These are phyloP conservation scores for Protodeltote pygarga DNA, from an alignment of 2,888 invertebrate genomes.

Conservation along the genomic window DNA sequence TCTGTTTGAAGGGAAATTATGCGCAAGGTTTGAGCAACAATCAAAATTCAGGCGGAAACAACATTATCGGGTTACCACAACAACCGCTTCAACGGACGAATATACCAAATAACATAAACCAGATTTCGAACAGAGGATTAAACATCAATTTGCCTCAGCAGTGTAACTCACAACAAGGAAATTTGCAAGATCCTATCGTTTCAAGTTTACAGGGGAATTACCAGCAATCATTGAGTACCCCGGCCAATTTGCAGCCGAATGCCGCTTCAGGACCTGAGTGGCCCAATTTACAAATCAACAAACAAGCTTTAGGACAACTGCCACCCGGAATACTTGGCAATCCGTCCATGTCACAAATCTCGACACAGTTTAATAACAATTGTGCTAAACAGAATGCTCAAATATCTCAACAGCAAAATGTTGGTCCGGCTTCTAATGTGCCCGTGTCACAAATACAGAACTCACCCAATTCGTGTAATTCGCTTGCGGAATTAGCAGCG, in stretches of 20 bases:
- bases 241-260: slow-evolving; percentile 34
- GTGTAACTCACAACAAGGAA: slow-evolving; percentile 30
- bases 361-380: slow-evolving; percentile 17
- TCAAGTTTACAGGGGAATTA: slow-evolving; percentile 41
- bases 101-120: slow-evolving; percentile 40
- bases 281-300: slow-evolving; percentile 34
- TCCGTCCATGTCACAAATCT: slow-evolving; percentile 7
- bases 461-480: slow-evolving; percentile 17
- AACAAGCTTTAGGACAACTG: slow-evolving; percentile 31
- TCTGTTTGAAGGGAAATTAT: slow-evolving; percentile 49
- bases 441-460: slow-evolving; percentile 16
- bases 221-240: slow-evolving; percentile 53
- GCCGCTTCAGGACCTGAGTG: slow-evolving; percentile 8
- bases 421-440: slow-evolving; percentile 11
- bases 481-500: slow-evolving; percentile 38
- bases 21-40: slow-evolving; percentile 50
- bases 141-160: slow-evolving; percentile 37
- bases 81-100: slow-evolving; percentile 28
- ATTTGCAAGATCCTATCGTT: slow-evolving; percentile 36
- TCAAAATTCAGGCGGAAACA: slow-evolving; percentile 47
- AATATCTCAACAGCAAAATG: slow-evolving; percentile 22
- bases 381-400: slow-evolving; percentile 18
- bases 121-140: slow-evolving; percentile 36
- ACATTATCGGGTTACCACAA: slow-evolving; percentile 36
- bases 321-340: slow-evolving; percentile 13